Evolutionary conservation across 2,797 vertebrate genomes (phyloP), one percentile per base, ranked within the genome.

Genomic region (Sebastiscus albofasciatus): DNA sequence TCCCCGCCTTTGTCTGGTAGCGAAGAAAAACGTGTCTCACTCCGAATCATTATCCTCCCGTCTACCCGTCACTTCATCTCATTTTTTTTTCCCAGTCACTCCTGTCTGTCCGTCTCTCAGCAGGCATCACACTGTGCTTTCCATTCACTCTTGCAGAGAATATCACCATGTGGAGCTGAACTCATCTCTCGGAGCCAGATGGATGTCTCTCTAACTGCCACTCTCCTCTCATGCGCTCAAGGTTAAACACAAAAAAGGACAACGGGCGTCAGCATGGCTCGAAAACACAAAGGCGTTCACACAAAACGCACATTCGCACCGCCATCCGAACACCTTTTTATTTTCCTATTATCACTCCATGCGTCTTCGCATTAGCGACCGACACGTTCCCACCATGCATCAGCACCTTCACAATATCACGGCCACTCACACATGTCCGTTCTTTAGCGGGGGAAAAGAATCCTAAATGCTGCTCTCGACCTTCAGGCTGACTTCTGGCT

Each of bases 101-200:
- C 61, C 74, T 70, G 70, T 77, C 76, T 79, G 82, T 82, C 79
- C 13, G 12, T 89, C 87, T 83, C 88, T 80, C 86, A 70, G 87
- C 72, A 69, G 85, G 86, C 74, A 3, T 62, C 70, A 27, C 10
- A 56, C 84, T 70, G 75, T 22, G 65, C 84, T 87, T 74, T 67
- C 75, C 86, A 67, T 84, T 87, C 89, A 77, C 20, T 79, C 85
- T 87, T 2, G 34, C 65, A 52, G 85, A 87, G 84, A 86, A 80
- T 73, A 89, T 87, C 89, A 90, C 86, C 87, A 59, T 81, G 86
- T 83, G 80, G 72, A 80, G 79, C 86, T 60, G 74, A 85, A 61
- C 66, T 87, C 81, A 60, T 89, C 90, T 89, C 83, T 85, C 67
- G 0, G 67, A 81, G 85, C 62, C 92, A 91, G 91, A 91, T 90